Evolutionary conservation across 2,888 invertebrate species (phyloP).

Genomic region (Orthosia gracilis): DNA sequence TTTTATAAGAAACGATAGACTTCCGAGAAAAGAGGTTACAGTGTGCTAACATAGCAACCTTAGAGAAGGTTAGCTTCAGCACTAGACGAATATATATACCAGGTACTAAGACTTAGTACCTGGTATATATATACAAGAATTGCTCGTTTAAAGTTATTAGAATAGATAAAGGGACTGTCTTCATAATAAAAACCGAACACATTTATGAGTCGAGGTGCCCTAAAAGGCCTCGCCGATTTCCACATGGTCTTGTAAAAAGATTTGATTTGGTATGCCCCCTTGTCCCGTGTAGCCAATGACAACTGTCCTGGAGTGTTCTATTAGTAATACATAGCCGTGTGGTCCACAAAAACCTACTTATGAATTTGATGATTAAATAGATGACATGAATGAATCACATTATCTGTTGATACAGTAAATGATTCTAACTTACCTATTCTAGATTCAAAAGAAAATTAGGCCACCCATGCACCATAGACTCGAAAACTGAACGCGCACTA

Average conservation of each 20-base stretch:
- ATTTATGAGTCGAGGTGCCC: neutral
- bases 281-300: neutral
- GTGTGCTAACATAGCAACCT: neutral
- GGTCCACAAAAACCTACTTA: neutral
- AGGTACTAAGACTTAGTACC: too few relatives aligned
- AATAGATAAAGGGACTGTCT: neutral
- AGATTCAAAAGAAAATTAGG: neutral
- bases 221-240: neutral
- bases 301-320: neutral
- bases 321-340: neutral
- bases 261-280: neutral
- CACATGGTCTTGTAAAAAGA: neutral
- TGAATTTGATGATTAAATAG: neutral
- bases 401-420: neutral
- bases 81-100: too few relatives aligned
- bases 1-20: neutral
- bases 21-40: neutral
- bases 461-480: neutral
- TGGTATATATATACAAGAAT: too few relatives aligned
- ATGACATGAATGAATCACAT: neutral
- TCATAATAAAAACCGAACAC: neutral
- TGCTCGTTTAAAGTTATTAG: too few relatives aligned
- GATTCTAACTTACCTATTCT: slow-evolving; percentile 1
- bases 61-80: neutral
- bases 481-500: slow-evolving; percentile 14